Percentiles rank a stretch among this genome's conserved stretches.
Evolutionary conservation across 2,113 vertebrate genomes (phyloP).

Genomic region (Urocitellus parryii): DNA sequence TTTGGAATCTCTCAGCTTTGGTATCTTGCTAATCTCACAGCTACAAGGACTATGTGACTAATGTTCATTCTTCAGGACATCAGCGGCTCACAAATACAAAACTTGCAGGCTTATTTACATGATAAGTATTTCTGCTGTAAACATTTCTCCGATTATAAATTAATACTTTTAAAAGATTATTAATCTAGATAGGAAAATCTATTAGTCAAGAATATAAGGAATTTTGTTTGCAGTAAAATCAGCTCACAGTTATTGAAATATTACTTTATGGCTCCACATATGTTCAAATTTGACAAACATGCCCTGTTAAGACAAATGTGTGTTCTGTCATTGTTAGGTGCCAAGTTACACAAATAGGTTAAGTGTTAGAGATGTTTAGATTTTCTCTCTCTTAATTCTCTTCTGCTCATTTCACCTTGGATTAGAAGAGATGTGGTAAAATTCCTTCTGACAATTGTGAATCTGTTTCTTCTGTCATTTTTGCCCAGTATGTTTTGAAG

Average conservation of each 20-base stretch:
- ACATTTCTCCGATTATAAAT: background rate
- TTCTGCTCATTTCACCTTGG: background rate
- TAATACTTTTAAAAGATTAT: background rate
- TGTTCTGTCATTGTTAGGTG: background rate
- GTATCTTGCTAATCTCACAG: background rate
- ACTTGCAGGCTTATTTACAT: background rate
- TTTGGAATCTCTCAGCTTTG: constrained; percentile 11
- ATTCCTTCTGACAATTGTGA: background rate
- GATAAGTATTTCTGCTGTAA: background rate
- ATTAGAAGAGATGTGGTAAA: background rate
- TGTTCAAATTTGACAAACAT: background rate
- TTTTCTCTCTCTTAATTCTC: background rate
- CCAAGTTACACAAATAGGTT: background rate
- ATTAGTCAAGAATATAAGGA: background rate
- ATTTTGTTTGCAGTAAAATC: background rate
- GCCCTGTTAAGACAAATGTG: background rate
- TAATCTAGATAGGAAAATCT: background rate
- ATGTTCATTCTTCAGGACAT: background rate
- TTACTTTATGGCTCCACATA: background rate
- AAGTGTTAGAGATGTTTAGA: background rate
- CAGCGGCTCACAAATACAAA: background rate
- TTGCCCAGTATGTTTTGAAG: background rate
- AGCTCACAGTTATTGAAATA: background rate
- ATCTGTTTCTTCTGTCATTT: background rate
- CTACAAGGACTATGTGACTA: background rate